Base-by-base conservation (phyloP, 2,888 invertebrate genomes). In the Rugalucina vietnamica region DNA sequence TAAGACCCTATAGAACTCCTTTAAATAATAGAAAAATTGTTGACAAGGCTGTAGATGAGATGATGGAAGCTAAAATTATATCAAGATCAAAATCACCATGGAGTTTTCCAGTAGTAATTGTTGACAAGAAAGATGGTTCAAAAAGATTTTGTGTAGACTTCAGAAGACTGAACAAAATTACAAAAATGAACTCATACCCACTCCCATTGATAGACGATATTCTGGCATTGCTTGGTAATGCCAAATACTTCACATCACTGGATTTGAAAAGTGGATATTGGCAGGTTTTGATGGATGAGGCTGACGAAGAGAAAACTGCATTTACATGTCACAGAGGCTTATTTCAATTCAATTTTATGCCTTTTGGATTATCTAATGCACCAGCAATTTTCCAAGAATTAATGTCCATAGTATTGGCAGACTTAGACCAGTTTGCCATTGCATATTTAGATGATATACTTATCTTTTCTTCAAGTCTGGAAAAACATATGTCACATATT, bases 361-460 rank as follows among this genome's bases (percentile, higher is more conserved):
- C 82, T 14, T 85, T 85, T 60, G 85, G 82, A 1, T 37, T 82
- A 0, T 32, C 72, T 18, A 82, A 81, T 73, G 85, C 84, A 0
- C 85, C 87, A 24, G 36, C 36, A 27, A 54, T 74, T 3, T 85
- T 54, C 70, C 78, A 84, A 70, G 54, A 81, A 69, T 39, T 86
- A 5, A 79, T 89, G 81, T 32, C 29, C 24, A 2, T 73, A 24
- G 87, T 85, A 12, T 37, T 85, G 4, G 34, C 81, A 32, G 89
- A 76, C 5, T 54, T 76, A 14, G 84, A 79, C 37, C 29, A 54
- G 2, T 89, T 87, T 76, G 57, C 72, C 34, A 50, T 43, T 8
- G 77, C 65, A 36, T 88, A 88, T 70, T 32, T 90, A 10, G 88
- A 88, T 50, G 87, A 87, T 39, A 84, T 89, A 18, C 32, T 89